Evolutionary conservation across 30 jellyfish, hydroid and myxozoan genomes (phyloP), one percentile per base, ranked within the genome.

Genomic region (Pseudorhiza aurosa): DNA sequence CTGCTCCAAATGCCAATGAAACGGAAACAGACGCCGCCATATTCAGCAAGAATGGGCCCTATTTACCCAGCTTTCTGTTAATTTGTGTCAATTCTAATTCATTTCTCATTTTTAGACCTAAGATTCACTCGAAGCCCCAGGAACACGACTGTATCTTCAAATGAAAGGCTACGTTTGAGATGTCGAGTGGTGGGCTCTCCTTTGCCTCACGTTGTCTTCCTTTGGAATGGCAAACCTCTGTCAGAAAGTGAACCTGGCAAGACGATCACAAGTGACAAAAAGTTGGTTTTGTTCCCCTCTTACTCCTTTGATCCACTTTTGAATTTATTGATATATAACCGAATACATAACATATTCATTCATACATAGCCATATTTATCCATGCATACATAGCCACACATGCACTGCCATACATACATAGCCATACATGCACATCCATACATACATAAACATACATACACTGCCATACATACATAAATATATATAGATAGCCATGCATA

Each of bases 121-220:
- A 53, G 33, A 35, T 51, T 83, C 46, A 45, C 70, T 9, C 58
- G 46, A 44, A 43, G 65, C 58, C 95, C 95, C 14, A 60, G 72
- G 21, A 83, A 83, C 75, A 72, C 25, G 27, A 70, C 95, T 8
- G 78, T 83, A 29, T 22, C 62, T 1, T 85, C 56, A 0, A 28
- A 59, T 35, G 84, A 33, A 3, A 58, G 87, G 42, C 49, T 83
- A 57, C 79, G 75, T 30, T 62, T 83, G 40, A 49, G 81, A 22
- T 83, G 95, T 63, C 85, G 86, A 14, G 95, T 83, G 15, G 18
- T 65, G 28, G 95, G 95, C 69, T 19, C 63, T 11, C 95, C 95
- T 17, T 27, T 73, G 28, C 95, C 95, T 27, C 70, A 71, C 40
- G 88, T 83, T 32, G 80, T 53, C 29, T 72, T 72, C 18, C 67